Conservation (phyloP, 1,140 invertebrate species). For the Platorchestia sp. region DNA sequence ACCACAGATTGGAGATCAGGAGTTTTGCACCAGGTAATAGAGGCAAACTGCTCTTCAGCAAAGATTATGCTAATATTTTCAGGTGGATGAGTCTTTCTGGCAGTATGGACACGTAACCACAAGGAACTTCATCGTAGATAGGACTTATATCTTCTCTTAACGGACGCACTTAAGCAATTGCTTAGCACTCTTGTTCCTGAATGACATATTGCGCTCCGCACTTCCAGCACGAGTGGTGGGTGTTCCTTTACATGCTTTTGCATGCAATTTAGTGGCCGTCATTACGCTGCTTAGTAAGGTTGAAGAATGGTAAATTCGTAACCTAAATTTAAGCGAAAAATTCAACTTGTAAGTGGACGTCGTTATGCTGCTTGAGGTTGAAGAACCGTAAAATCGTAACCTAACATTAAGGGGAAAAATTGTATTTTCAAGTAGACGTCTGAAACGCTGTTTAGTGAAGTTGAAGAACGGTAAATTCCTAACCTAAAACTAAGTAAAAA, state of each 20-base stretch:
- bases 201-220: background rate
- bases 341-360: too few species aligned
- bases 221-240: background rate
- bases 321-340: background rate
- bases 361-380: too few species aligned
- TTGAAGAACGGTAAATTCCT: too few species aligned
- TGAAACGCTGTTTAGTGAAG: too few species aligned
- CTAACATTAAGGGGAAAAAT: too few species aligned
- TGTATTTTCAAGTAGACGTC: too few species aligned
- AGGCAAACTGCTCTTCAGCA: background rate
- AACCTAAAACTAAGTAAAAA: too few species aligned
- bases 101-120: background rate
- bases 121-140: background rate
- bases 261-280: background rate
- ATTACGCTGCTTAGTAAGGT: background rate
- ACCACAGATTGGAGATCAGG: background rate
- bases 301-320: background rate
- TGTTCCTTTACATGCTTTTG: background rate
- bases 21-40: background rate
- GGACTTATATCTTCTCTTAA: background rate
- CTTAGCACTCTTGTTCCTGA: too few species aligned
- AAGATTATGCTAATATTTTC: background rate
- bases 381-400: too few species aligned
- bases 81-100: background rate
- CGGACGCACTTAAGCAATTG: too few species aligned